Conservation (phyloP, 2,888 invertebrate species). For the Oegoconia quadripuncta region DNA sequence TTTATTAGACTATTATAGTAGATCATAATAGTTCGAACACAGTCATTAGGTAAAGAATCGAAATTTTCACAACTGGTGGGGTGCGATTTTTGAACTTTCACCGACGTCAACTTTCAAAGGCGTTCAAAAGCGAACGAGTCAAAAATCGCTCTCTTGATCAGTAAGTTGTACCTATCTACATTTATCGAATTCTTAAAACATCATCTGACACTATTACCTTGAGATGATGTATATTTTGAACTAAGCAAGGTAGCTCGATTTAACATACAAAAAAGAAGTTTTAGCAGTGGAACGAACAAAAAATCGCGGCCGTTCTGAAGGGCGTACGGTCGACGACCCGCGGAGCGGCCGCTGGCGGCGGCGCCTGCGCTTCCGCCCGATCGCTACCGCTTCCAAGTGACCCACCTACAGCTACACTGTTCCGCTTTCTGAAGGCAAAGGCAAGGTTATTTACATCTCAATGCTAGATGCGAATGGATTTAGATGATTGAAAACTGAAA, state of each 20-base stretch:
- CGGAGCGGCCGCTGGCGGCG: conserved; percentile 18
- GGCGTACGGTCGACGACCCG: conserved; percentile 46
- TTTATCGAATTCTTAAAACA: too few species aligned
- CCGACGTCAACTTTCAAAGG: too few species aligned
- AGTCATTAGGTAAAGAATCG: too few species aligned
- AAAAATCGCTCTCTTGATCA: too few species aligned
- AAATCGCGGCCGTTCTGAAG: conserved; percentile 26
- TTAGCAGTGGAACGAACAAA: conserved; percentile 21
- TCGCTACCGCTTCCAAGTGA: conserved; percentile 37
- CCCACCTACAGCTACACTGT: conserved; percentile 31
- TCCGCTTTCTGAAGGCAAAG: conserved; percentile 35
- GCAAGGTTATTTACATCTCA: conserved; percentile 16
- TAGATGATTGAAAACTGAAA: not conserved
- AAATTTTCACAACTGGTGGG: too few species aligned
- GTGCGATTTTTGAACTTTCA: too few species aligned
- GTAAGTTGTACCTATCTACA: too few species aligned
- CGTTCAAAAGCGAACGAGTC: too few species aligned
- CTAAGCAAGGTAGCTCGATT: conserved; percentile 1
- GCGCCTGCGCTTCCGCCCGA: conserved; percentile 20
- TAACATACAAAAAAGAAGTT: conserved; percentile 10
- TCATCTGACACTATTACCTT: too few species aligned
- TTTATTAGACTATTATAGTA: too few species aligned
- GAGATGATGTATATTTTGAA: too few species aligned
- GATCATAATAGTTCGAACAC: too few species aligned
- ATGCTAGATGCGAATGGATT: conserved; percentile 1